Evolutionary conservation across 2,888 invertebrate genomes (phyloP).

Genomic region (Therioaphis trifolii): DNA sequence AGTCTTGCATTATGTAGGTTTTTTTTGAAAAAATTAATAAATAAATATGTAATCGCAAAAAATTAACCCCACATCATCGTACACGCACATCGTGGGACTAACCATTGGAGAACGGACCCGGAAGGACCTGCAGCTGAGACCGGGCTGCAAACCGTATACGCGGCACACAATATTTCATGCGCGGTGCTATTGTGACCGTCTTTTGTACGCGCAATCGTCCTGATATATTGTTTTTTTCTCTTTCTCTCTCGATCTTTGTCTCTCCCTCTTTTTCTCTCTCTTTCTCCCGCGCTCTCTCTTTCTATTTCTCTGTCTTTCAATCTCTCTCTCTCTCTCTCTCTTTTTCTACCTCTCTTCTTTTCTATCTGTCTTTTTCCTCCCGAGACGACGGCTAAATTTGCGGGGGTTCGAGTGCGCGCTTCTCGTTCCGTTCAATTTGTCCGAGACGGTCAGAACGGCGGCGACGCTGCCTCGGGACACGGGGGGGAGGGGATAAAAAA

Average conservation of each 20-base stretch:
- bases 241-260: background rate
- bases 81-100: background rate
- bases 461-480: too few relatives aligned
- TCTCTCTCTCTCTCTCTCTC: too few relatives aligned
- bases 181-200: slow-evolving; percentile 33
- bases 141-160: slow-evolving; percentile 1
- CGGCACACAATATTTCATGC: slow-evolving; percentile 10
- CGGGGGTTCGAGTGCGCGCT: background rate
- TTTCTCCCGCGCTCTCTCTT: background rate
- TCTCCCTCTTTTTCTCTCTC: background rate
- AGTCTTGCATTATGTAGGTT: slow-evolving; percentile 36
- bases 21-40: background rate
- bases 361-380: background rate
- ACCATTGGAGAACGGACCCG: background rate
- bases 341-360: background rate
- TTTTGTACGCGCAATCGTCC: slow-evolving; percentile 31
- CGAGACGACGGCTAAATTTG: background rate
- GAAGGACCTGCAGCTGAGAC: slow-evolving; percentile 17
- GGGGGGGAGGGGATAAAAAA: background rate
- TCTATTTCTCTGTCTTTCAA: too few relatives aligned
- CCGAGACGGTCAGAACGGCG: too few relatives aligned
- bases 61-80: background rate
- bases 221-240: slow-evolving; percentile 9
- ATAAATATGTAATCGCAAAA: background rate
- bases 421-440: too few relatives aligned